phyloP scores from a whole-genome alignment of 2,797 vertebrate species.

The Orestias chungarensis region DNA sequence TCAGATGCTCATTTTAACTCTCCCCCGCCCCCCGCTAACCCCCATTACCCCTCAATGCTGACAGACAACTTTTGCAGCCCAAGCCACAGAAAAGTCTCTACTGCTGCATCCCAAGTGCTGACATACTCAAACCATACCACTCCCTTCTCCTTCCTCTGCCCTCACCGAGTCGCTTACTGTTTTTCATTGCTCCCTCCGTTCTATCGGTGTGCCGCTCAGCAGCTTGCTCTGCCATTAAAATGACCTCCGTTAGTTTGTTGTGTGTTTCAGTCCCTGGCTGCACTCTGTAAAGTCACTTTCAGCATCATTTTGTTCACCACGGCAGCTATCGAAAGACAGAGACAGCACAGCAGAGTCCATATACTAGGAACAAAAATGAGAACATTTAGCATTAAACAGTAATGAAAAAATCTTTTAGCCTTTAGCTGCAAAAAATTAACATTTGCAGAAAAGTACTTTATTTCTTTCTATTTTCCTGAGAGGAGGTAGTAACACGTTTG shows the following conservation, averaged over 20 bases:
- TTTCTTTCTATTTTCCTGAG: too few species aligned
- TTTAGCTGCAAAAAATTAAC: neutral
- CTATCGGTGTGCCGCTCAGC: constrained; percentile 34
- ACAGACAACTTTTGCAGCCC: constrained; percentile 65
- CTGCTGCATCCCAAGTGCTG: constrained; percentile 58
- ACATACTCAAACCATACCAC: constrained; percentile 53
- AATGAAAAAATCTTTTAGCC: constrained; percentile 3
- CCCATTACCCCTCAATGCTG: constrained; percentile 76
- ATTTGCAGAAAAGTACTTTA: neutral
- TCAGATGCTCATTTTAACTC: constrained; percentile 33
- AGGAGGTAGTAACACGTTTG: too few species aligned
- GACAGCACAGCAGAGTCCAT: constrained; percentile 13
- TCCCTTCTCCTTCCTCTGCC: constrained; percentile 21
- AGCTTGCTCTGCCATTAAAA: constrained; percentile 41
- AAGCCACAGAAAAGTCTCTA: constrained; percentile 54
- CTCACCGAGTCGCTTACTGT: constrained; percentile 18
- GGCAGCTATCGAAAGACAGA: constrained; percentile 9
- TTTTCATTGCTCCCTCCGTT: constrained; percentile 19
- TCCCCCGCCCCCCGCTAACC: constrained; percentile 54
- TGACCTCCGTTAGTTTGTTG: constrained; percentile 34
- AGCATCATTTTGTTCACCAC: constrained; percentile 35
- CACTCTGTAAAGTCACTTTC: constrained; percentile 33
- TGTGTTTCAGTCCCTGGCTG: constrained; percentile 19
- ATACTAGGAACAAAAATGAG: constrained; percentile 15
- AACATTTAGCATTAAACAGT: constrained; percentile 4